phyloP scores from a whole-genome alignment of 2,888 invertebrate genomes.

The Andrena chrysosceles region DNA sequence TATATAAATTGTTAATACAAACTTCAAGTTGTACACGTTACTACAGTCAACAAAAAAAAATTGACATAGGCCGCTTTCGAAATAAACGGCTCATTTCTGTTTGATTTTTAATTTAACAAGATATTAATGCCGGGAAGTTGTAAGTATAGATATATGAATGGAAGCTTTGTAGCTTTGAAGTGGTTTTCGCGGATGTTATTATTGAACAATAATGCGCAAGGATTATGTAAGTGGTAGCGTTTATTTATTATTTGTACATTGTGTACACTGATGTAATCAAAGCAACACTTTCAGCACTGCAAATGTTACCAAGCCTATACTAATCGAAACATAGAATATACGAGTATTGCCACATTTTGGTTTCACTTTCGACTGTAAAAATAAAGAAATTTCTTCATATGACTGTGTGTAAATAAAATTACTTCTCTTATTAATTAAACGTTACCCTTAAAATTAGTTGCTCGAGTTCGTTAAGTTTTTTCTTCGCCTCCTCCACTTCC shows the following conservation, averaged over 20 bases:
- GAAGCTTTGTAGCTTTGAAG: no score
- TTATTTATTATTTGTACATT: not conserved
- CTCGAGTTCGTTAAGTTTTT: constrained; percentile 54
- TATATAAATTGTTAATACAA: no score
- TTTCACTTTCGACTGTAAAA: constrained; percentile 36
- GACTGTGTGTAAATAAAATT: not conserved
- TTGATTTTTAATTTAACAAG: no score
- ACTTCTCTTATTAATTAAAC: not conserved
- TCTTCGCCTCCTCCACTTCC: constrained; percentile 66
- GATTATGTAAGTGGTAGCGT: not conserved
- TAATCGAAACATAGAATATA: constrained; percentile 13
- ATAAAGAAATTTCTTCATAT: not conserved
- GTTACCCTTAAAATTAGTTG: constrained; percentile 32
- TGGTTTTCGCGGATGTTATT: no score
- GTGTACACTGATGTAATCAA: not conserved
- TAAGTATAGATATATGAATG: no score
- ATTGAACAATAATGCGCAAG: no score
- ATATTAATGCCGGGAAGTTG: no score
- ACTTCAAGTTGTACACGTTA: no score
- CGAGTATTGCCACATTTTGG: constrained; percentile 5
- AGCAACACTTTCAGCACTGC: constrained; percentile 18
- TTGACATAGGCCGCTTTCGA: no score
- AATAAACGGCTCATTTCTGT: no score
- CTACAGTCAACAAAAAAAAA: no score
- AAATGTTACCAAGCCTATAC: constrained; percentile 38